Evolutionary conservation across 2,888 invertebrate species (phyloP), one percentile per base, ranked within the genome.

Genomic region (Sclerodermus sp.): DNA sequence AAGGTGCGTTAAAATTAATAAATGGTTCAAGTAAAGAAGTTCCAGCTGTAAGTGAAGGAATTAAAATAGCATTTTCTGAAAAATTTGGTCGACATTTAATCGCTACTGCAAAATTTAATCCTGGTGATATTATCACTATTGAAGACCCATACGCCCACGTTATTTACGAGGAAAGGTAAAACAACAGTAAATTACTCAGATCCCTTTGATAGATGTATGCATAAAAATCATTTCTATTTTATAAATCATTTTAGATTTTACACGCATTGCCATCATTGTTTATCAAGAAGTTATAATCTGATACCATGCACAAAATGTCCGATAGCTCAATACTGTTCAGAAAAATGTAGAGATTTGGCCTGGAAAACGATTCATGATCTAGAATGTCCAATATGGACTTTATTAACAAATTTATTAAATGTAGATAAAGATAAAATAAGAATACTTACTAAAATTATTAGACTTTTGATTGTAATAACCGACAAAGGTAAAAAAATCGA

Each of bases 201-300:
- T 17, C 12, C 12, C 31, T 31, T 31, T 9, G 31, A 9, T 31
- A 9, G 12, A 31, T 9, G 6, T 31, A 6, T 34, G 6, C 31
- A n/a, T n/a, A n/a, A n/a, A n/a, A n/a, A n/a, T n/a, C 45, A 18
- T 41, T 23, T 2, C n/a, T 36, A 37, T 17, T 37, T 12, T 5
- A 18, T 30, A 13, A n/a, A 23, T 17, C 23, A 5, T 58, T 56
- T 17, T 51, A 77, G 77, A 53, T 73, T 67, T 53, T 76, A 77
- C 48, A 78, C 77, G 6, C 77, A 78, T 52, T 78, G 77, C 55
- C 72, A 76, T 53, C 64, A 76, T 43, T 78, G 77, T 47, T 55
- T 78, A 42, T 58, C 68, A 13, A 66, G 66, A 53, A 70, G 72
- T 47, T 72, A 68, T 49, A 76, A 76, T 53, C 55, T 77, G 49